phyloP scores from a whole-genome alignment of 2,797 vertebrate species.

The Coreius guichenoti region DNA sequence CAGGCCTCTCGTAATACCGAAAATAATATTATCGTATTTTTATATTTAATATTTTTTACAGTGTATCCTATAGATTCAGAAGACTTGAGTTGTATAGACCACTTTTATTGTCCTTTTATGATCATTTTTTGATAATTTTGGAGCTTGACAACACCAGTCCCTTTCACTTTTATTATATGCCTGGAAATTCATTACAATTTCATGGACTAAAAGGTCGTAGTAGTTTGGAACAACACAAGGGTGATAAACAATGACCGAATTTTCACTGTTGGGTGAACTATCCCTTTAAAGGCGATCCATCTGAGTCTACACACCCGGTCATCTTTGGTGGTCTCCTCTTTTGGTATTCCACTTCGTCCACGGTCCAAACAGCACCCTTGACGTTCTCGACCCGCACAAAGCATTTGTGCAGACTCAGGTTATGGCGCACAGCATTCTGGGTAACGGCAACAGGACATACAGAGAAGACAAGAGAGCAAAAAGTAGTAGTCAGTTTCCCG shows the following conservation, averaged over 20 bases:
- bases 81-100: not conserved
- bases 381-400: conserved; percentile 99
- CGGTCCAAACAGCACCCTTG: conserved; percentile 98
- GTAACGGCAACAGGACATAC: conserved; percentile 6
- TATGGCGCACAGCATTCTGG: conserved; percentile 98
- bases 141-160: not conserved
- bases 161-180: not conserved
- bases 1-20: not conserved
- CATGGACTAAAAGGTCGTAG: not conserved
- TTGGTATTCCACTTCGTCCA: conserved; percentile 98
- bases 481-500: conserved; percentile 6
- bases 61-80: not conserved
- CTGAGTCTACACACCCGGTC: conserved; percentile 84
- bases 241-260: not conserved
- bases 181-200: not conserved
- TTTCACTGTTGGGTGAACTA: too few species aligned
- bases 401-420: conserved; percentile 99
- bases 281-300: conserved; percentile 36
- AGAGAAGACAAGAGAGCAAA: conserved; percentile 19
- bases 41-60: too few species aligned
- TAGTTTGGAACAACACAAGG: not conserved
- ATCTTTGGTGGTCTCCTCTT: conserved; percentile 99
- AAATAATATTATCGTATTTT: not conserved
- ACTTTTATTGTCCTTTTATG: not conserved
- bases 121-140: not conserved